A percentile compares a stretch with the other conserved stretches of the same genome.
Evolutionary conservation across 2,888 invertebrate species (phyloP).

Genomic region (Chouioia cunea): DNA sequence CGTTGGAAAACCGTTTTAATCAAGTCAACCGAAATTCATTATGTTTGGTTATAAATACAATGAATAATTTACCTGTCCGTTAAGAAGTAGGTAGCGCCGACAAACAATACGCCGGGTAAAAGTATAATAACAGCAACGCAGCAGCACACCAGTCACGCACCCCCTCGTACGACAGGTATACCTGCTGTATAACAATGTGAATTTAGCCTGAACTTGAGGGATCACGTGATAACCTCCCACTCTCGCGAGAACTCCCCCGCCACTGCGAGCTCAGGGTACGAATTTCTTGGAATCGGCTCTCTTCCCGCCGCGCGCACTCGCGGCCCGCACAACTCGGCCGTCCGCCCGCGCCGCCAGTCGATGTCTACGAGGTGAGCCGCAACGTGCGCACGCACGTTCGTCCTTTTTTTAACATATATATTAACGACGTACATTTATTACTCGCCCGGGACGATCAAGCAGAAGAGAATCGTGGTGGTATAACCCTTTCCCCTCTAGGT

Average conservation of each 20-base stretch:
- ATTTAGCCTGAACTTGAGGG: slow-evolving; percentile 1
- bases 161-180: not conserved
- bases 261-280: slow-evolving; percentile 56
- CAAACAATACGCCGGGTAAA: too few relatives aligned
- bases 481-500: too few relatives aligned
- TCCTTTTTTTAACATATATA: too few relatives aligned
- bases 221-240: slow-evolving; percentile 56
- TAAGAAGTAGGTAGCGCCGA: too few relatives aligned
- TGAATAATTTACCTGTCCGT: too few relatives aligned
- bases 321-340: slow-evolving; percentile 32
- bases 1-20: too few relatives aligned
- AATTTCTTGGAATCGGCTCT: slow-evolving; percentile 59
- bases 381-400: not conserved
- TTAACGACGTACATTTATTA: too few relatives aligned
- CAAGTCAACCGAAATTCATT: too few relatives aligned
- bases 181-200: slow-evolving; percentile 20
- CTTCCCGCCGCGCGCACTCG: slow-evolving; percentile 46
- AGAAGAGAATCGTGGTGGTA: too few relatives aligned
- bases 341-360: slow-evolving; percentile 23
- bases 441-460: too few relatives aligned
- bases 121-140: not conserved
- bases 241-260: slow-evolving; percentile 52
- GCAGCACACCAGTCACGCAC: not conserved
- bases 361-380: not conserved
- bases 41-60: too few relatives aligned